Evolutionary conservation across 2,113 vertebrate species (phyloP).

Genomic region (Sphaerodactylus townsendi): DNA sequence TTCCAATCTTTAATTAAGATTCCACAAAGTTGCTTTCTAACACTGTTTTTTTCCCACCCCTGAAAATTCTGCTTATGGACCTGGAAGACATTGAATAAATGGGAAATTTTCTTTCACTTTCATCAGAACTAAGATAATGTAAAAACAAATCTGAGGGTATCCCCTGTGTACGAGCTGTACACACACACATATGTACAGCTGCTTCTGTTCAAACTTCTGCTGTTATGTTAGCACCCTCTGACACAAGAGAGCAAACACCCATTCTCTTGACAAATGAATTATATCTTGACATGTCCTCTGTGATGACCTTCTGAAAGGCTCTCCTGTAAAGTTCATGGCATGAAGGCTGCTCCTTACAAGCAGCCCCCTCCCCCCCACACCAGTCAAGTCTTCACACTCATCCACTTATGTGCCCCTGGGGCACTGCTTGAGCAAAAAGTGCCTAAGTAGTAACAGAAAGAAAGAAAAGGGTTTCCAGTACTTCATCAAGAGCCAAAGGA

Average conservation of each 20-base stretch:
- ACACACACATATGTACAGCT: neutral
- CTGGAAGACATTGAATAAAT: neutral
- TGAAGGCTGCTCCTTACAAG: neutral
- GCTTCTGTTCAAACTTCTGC: neutral
- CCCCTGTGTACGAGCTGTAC: neutral
- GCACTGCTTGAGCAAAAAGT: neutral
- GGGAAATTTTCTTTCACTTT: neutral
- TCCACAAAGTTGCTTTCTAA: conserved; percentile 35
- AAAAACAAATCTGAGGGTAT: neutral
- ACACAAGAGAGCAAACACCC: neutral
- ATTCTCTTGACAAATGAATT: neutral
- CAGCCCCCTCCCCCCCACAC: neutral
- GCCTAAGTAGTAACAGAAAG: neutral
- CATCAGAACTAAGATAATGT: neutral
- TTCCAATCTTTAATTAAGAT: conserved; percentile 55
- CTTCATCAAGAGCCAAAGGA: neutral
- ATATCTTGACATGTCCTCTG: neutral
- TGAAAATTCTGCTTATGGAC: neutral
- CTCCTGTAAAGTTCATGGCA: neutral
- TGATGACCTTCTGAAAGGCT: neutral
- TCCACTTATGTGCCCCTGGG: neutral
- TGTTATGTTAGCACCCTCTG: neutral
- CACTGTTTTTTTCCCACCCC: conserved; percentile 18
- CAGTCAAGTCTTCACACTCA: neutral
- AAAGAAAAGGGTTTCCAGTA: neutral